These are phyloP conservation scores for Lagorchestes hirsutus DNA, from an alignment of 2,797 vertebrate species.

Conservation along the genomic window DNA sequence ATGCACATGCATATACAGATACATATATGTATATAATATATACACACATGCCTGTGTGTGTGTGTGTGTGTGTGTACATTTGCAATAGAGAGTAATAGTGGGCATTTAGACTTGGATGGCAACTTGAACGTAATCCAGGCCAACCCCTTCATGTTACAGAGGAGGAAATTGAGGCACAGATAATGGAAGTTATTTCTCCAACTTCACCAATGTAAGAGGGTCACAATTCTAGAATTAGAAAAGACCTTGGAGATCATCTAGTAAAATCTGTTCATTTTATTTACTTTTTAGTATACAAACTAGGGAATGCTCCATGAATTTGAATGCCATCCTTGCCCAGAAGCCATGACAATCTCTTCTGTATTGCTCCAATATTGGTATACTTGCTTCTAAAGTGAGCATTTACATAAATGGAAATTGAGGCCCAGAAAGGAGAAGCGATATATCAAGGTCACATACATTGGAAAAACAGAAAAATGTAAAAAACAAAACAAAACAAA, in stretches of 20 bases:
- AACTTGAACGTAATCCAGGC: not conserved
- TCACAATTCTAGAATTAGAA: not conserved
- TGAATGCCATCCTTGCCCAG: not conserved
- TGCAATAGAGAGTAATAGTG: not conserved
- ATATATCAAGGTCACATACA: not conserved
- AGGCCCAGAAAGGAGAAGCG: not conserved
- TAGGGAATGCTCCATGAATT: not conserved
- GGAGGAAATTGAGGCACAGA: not conserved
- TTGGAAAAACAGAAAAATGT: too few species aligned
- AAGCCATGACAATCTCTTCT: not conserved
- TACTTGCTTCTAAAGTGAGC: not conserved
- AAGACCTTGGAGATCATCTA: not conserved
- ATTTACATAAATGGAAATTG: not conserved
- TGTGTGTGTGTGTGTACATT: not conserved
- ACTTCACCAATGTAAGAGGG: not conserved
- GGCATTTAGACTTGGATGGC: not conserved
- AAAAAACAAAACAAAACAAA: too few species aligned
- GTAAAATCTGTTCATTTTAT: not conserved
- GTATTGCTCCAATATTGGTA: not conserved
- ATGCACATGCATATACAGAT: not conserved
- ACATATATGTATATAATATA: not conserved
- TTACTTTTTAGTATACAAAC: not conserved
- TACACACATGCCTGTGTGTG: not conserved
- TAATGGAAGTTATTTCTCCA: not conserved
- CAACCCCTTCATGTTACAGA: not conserved